phyloP scores from a whole-genome alignment of 2,113 vertebrate species.

The Sylvilagus bachmani region DNA sequence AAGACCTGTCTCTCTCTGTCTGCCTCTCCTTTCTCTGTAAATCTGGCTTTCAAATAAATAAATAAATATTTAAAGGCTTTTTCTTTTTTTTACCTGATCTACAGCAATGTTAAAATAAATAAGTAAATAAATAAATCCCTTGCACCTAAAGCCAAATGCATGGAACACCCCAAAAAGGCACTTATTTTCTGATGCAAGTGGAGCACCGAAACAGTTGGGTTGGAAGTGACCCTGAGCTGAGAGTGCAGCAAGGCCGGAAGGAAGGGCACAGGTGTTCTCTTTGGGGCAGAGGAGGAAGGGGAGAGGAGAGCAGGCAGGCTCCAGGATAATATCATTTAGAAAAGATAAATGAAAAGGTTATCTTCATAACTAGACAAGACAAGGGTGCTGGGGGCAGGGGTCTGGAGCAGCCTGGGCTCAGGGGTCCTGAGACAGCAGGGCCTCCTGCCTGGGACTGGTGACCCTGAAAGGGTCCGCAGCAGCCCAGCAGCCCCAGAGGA shows the following conservation, averaged over 20 bases:
- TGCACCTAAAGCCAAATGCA: neutral
- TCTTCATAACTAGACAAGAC: neutral
- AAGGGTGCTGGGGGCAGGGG: too few relatives aligned
- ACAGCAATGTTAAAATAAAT: neutral
- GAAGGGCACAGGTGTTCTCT: neutral
- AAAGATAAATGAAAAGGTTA: neutral
- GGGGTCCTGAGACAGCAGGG: too few relatives aligned
- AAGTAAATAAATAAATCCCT: neutral
- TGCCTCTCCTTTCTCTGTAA: too few relatives aligned
- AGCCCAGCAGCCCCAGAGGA: neutral
- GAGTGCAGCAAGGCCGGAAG: rapidly evolving
- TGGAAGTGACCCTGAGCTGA: neutral
- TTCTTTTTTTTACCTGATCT: conserved; percentile 19
- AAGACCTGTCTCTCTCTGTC: too few relatives aligned
- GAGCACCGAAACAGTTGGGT: rapidly evolving
- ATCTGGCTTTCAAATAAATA: too few relatives aligned
- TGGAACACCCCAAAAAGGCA: neutral
- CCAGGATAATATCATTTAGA: neutral
- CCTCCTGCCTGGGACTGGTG: neutral
- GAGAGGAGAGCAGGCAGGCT: neutral
- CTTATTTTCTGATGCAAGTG: neutral
- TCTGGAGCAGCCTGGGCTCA: neutral
- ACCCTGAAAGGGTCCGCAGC: neutral
- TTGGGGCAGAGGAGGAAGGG: neutral
- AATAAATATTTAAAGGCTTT: too few relatives aligned